Conservation (phyloP, 2,888 invertebrate species). For the Ecdyonurus torrentis region DNA sequence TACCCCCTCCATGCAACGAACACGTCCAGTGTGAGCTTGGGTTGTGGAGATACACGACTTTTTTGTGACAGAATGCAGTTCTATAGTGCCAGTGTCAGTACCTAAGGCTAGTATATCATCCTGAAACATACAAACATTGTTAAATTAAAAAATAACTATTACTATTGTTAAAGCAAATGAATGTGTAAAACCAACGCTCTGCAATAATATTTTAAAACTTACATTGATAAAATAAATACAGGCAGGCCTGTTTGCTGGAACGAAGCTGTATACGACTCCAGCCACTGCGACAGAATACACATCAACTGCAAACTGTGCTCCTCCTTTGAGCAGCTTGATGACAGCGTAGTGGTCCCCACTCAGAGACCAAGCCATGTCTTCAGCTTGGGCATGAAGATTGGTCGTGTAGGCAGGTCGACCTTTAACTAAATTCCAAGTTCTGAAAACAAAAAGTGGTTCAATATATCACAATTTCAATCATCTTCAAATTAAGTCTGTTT, state of each 20-base stretch:
- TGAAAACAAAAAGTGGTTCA: too few relatives aligned
- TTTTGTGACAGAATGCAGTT: slow-evolving; percentile 16
- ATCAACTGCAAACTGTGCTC: slow-evolving; percentile 33
- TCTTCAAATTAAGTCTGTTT: too few relatives aligned
- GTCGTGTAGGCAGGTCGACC: slow-evolving; percentile 79
- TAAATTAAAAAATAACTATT: slow-evolving; percentile 10
- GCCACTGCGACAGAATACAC: slow-evolving; percentile 68
- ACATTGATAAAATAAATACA: slow-evolving; percentile 48
- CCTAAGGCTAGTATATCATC: slow-evolving; percentile 48
- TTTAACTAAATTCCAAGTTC: slow-evolving; percentile 89
- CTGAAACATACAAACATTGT: too few relatives aligned
- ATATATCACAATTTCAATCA: too few relatives aligned
- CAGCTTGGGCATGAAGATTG: slow-evolving; percentile 41
- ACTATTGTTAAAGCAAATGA: slow-evolving; percentile 3
- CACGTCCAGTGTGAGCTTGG: slow-evolving; percentile 40
- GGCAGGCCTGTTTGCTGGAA: slow-evolving; percentile 50
- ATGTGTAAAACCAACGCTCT: neutral
- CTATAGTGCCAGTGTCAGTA: slow-evolving; percentile 53
- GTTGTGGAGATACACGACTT: slow-evolving; percentile 33
- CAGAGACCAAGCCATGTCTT: slow-evolving; percentile 48
- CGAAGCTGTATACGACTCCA: slow-evolving; percentile 46
- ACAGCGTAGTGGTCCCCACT: slow-evolving; percentile 61
- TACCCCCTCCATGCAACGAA: slow-evolving; percentile 44
- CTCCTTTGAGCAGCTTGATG: slow-evolving; percentile 40
- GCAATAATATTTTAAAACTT: slow-evolving; percentile 14